A percentile compares a stretch with the other conserved stretches of the same genome.
Evolutionary conservation across 2,888 invertebrate species (phyloP).

Genomic region (Cantharis lateralis): DNA sequence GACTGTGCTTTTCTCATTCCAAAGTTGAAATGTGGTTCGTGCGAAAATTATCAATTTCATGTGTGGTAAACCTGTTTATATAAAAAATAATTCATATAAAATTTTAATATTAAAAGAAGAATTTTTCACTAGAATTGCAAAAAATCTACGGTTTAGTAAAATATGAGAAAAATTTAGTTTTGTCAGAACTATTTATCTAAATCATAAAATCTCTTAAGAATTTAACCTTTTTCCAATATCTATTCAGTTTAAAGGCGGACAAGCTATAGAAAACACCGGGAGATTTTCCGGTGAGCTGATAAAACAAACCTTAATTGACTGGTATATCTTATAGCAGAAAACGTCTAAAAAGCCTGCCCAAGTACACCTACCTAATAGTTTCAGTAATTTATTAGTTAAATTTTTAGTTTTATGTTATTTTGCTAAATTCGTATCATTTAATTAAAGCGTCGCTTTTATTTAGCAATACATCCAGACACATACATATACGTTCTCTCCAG

Average conservation of each 20-base stretch:
- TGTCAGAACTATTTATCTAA: background rate
- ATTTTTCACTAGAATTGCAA: background rate
- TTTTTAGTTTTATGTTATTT: background rate
- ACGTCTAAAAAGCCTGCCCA: background rate
- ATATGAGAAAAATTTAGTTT: background rate
- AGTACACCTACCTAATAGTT: background rate
- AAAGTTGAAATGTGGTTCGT: background rate
- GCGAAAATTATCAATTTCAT: background rate
- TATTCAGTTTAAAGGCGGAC: background rate
- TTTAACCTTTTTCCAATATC: background rate
- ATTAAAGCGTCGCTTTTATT: background rate
- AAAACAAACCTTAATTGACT: conserved; percentile 3
- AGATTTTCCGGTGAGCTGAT: background rate
- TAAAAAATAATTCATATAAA: background rate
- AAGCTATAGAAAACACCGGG: background rate
- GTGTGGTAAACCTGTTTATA: background rate
- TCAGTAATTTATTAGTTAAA: background rate
- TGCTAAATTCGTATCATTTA: background rate
- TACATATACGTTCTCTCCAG: background rate
- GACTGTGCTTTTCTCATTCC: background rate
- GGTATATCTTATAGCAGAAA: background rate
- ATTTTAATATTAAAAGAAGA: background rate
- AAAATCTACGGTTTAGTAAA: background rate
- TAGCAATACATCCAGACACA: background rate
- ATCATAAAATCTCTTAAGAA: background rate